These are phyloP conservation scores for Acromyrmex charruanus DNA, from an alignment of 1,140 invertebrate species.

Conservation along the genomic window DNA sequence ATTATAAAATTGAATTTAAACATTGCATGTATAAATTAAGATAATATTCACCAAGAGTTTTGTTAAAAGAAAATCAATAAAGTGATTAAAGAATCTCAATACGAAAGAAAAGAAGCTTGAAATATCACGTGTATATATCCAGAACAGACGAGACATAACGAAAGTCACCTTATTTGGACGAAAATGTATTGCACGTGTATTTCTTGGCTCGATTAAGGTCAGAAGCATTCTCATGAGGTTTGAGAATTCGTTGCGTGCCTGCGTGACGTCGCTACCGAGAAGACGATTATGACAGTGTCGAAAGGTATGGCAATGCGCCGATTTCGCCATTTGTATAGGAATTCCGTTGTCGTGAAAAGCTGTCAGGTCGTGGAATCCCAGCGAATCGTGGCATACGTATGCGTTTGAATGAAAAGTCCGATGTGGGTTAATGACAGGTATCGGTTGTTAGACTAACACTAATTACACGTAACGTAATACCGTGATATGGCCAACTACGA, in stretches of 20 bases:
- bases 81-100: not conserved
- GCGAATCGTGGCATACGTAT: not conserved
- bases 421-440: slow-evolving; percentile 64
- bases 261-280: slow-evolving; percentile 30
- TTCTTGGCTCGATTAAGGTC: slow-evolving; percentile 31
- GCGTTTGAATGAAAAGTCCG: slow-evolving; percentile 45
- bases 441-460: slow-evolving; percentile 55
- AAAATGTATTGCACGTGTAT: not conserved
- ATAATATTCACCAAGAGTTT: not conserved
- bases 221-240: slow-evolving; percentile 19
- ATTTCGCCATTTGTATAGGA: slow-evolving; percentile 8
- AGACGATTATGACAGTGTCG: slow-evolving; percentile 35
- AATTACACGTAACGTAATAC: slow-evolving; percentile 61
- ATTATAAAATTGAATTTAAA: slow-evolving; percentile 6
- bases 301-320: not conserved
- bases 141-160: too few species aligned
- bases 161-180: slow-evolving; percentile 31
- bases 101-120: not conserved
- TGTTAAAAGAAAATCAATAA: not conserved
- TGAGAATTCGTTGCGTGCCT: slow-evolving; percentile 41
- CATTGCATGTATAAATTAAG: not conserved
- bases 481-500: slow-evolving; percentile 30
- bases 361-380: not conserved
- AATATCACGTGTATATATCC: not conserved
- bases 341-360: not conserved